Conservation (phyloP, 2,113 vertebrate species). For the Erythrolamprus reginae region DNA sequence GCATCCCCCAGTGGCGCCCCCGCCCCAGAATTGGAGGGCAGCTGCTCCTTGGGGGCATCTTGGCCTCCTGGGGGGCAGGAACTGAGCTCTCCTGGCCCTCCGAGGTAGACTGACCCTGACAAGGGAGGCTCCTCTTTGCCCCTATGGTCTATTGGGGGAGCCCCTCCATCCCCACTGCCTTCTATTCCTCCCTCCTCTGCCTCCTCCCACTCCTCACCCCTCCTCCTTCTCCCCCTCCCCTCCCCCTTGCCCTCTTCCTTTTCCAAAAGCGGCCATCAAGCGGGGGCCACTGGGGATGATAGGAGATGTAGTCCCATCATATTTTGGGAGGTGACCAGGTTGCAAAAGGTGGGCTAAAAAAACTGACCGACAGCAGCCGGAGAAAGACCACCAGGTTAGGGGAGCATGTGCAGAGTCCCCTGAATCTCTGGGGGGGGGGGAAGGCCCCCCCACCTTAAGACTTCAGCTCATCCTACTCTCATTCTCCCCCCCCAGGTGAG, state of each 20-base stretch:
- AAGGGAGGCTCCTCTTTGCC: background rate
- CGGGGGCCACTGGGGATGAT: background rate
- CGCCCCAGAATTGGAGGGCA: background rate
- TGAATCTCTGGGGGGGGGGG: background rate
- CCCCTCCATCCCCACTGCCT: too few relatives aligned
- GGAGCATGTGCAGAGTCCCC: background rate
- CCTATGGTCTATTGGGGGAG: too few relatives aligned
- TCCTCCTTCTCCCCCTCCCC: too few relatives aligned
- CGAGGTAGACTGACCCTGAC: background rate
- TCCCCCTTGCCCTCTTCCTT: too few relatives aligned
- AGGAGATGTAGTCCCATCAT: background rate
- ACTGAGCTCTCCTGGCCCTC: too few relatives aligned
- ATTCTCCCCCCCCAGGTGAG: constrained; percentile 67
- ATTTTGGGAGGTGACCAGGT: background rate
- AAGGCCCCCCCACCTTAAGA: accelerated
- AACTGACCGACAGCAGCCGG: background rate
- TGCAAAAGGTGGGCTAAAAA: background rate
- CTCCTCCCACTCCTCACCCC: accelerated
- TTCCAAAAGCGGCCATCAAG: background rate
- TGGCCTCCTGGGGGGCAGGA: background rate
- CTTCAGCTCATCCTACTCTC: accelerated
- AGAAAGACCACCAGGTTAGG: background rate
- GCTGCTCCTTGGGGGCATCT: background rate
- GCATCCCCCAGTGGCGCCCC: background rate
- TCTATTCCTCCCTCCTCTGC: too few relatives aligned